Conservation (phyloP, 1,140 invertebrate species). For the Vanessa atalanta region DNA sequence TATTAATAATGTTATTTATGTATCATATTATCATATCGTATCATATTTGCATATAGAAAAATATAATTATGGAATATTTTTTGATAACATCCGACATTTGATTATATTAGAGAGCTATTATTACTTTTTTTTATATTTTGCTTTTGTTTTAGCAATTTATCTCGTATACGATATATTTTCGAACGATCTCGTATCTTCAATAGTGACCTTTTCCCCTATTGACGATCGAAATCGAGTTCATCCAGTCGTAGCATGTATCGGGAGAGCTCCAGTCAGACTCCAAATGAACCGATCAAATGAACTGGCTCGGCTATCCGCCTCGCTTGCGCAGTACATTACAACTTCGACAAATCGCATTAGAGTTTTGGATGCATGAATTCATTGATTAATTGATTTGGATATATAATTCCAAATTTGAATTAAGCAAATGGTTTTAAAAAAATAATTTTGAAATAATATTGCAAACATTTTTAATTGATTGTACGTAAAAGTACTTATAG, state of each 20-base stretch:
- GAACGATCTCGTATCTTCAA: constrained; percentile 32
- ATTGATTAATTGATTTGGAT: constrained; percentile 46
- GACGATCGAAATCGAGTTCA: constrained; percentile 65
- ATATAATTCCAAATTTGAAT: neutral
- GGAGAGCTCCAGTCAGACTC: constrained; percentile 44
- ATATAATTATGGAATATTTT: too few species aligned
- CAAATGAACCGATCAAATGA: constrained; percentile 63
- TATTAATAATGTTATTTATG: too few species aligned
- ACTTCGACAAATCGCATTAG: constrained; percentile 53
- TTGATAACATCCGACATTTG: neutral
- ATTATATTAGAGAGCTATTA: neutral
- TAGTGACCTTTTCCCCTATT: constrained; percentile 54
- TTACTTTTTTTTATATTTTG: neutral
- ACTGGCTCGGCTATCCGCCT: constrained; percentile 49
- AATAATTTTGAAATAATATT: too few species aligned
- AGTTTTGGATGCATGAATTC: constrained; percentile 48
- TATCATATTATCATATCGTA: too few species aligned
- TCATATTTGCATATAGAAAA: too few species aligned
- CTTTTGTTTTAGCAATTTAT: neutral
- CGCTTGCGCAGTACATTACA: constrained; percentile 50
- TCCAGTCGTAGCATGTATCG: constrained; percentile 53
- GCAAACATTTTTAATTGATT: too few species aligned
- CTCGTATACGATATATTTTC: constrained; percentile 24
- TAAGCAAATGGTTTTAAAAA: too few species aligned
- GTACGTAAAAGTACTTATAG: too few species aligned